Evolutionary conservation across 2,888 invertebrate species (phyloP).

Genomic region (Deroplatys truncata): DNA sequence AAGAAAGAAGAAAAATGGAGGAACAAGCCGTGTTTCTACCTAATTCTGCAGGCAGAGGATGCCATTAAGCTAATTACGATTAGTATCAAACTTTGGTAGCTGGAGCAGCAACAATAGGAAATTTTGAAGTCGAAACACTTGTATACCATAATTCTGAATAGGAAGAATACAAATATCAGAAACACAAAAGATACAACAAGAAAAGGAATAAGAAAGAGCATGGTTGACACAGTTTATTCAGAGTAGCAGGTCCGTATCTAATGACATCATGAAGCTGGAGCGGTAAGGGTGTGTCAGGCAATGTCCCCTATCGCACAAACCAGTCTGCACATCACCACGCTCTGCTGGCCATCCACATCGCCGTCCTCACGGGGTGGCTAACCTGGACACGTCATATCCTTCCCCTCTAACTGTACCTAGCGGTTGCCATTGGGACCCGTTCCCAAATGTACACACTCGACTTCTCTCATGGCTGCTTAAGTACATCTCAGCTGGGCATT

Average conservation of each 20-base stretch:
- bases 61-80: too few relatives aligned
- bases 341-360: slow-evolving; percentile 18
- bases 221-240: background rate
- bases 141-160: too few relatives aligned
- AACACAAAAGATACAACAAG: background rate
- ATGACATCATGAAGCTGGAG: background rate
- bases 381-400: background rate
- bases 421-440: background rate
- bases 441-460: too few relatives aligned
- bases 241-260: background rate
- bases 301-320: background rate
- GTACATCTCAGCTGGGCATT: too few relatives aligned
- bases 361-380: slow-evolving; percentile 14
- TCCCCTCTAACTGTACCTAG: background rate
- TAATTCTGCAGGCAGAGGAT: too few relatives aligned
- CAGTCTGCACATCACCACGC: background rate
- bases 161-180: background rate
- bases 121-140: too few relatives aligned
- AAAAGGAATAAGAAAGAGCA: background rate
- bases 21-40: too few relatives aligned
- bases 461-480: too few relatives aligned
- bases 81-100: too few relatives aligned
- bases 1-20: too few relatives aligned
- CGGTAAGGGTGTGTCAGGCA: background rate
- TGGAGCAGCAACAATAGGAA: too few relatives aligned